Base-by-base conservation (phyloP, 1,140 invertebrate species). In the Coboldia fuscipes region DNA sequence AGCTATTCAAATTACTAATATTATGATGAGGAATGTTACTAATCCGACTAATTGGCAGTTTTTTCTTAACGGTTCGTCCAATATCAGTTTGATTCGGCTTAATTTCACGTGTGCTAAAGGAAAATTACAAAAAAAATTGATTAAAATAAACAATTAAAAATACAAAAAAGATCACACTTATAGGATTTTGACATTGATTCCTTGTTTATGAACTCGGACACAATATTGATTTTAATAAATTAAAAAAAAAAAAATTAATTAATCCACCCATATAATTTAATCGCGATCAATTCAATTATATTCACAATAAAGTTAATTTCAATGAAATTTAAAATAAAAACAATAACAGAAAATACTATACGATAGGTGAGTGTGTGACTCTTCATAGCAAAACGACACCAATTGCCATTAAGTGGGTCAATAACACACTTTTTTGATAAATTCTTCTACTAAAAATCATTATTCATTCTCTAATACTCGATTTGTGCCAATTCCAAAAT, bases 51-150 rank as follows among this genome's bases (percentile, higher is more conserved):
- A 30, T 45, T 32, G 41, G 34, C 55, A 51, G 36, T 56, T 68
- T 73, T 45, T 75, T 65, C 57, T 85, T 88, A 41, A 81, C 70
- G 54, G 79, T 79, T 38, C 75, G 63, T 28, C 84, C 80, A 45
- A 86, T 82, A 57, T 83, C 76, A 42, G 75, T 75, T 48, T 79
- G 77, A 57, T 82, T 83, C 39, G 78, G 68, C 62, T 90, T 88
- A 45, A 92, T 89, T 48, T 85, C 83, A 50, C 83, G 74, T 44
- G 85, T 83, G 58, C 81, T 85, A 61, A 19, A 66, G 67, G 27
- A 19, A n/a, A n/a, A n/a, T n/a, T n/a, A n/a, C n/a, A 27, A 14
- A 4, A 12, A 23, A 12, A 23, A 23, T 7, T 5, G 12, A 12
- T 7, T 5, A 23, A 12, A 23, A 23, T 7, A 27, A 27, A 27